Evolutionary conservation across 2,888 invertebrate species (phyloP).

Genomic region (Acanthoscelides obtectus): DNA sequence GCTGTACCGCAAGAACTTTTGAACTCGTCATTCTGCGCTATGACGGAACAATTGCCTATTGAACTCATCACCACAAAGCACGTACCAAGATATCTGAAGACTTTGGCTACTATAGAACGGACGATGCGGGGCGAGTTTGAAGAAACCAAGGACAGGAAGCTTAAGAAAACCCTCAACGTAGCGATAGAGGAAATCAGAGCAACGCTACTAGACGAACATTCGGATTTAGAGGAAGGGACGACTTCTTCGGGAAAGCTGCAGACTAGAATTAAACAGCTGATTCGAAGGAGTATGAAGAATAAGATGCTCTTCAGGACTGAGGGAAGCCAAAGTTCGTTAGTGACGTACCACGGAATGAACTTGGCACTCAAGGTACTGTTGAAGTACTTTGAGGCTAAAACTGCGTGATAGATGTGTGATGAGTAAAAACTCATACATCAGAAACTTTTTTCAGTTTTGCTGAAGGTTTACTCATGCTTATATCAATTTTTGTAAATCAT

Average conservation of each 20-base stretch:
- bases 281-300: not conserved
- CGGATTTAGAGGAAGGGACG: not conserved
- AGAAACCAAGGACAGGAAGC: not conserved
- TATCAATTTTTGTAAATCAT: too few species aligned
- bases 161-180: too few species aligned
- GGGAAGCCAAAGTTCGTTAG: not conserved
- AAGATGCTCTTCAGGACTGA: not conserved
- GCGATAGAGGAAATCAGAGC: not conserved
- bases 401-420: not conserved
- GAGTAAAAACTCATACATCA: not conserved
- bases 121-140: not conserved
- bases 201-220: not conserved
- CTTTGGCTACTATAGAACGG: not conserved
- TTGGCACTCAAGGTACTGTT: constrained; percentile 2
- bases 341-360: not conserved
- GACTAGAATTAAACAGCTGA: not conserved
- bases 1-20: not conserved
- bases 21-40: not conserved
- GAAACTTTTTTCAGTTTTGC: too few species aligned
- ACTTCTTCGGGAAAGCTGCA: not conserved
- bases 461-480: too few species aligned
- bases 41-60: not conserved
- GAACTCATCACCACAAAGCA: not conserved
- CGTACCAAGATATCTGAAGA: not conserved
- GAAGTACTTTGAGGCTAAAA: not conserved